These are phyloP conservation scores for Ophion ellenae DNA, from an alignment of 2,888 invertebrate species.

Conservation along the genomic window DNA sequence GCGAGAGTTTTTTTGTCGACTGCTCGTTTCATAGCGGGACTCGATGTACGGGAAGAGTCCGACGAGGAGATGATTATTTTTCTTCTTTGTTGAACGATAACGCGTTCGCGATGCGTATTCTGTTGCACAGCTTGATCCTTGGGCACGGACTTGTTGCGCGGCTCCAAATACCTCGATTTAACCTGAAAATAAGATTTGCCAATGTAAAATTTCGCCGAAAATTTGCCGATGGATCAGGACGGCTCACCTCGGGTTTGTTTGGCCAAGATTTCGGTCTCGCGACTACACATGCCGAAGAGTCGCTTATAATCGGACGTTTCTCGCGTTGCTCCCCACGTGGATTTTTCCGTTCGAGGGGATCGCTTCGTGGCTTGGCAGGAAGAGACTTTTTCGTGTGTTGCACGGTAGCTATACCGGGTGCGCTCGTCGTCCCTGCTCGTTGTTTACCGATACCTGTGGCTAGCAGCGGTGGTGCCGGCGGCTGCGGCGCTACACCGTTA, in stretches of 20 bases:
- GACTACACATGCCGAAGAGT: constrained; percentile 26
- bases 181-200: constrained; percentile 73
- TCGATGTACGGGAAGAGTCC: constrained; percentile 89
- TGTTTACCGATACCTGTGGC: not conserved
- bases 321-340: constrained; percentile 74
- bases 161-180: constrained; percentile 88
- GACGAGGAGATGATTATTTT: constrained; percentile 86
- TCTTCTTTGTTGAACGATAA: constrained; percentile 82
- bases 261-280: constrained; percentile 82
- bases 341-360: constrained; percentile 81
- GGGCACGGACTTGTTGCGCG: constrained; percentile 81
- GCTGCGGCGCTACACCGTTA: not conserved
- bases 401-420: constrained; percentile 55
- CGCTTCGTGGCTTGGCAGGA: constrained; percentile 80
- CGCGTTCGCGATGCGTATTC: constrained; percentile 75
- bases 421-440: constrained; percentile 64
- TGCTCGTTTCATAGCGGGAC: constrained; percentile 86
- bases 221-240: not conserved
- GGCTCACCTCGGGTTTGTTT: constrained; percentile 80
- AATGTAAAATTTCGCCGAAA: not conserved
- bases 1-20: constrained; percentile 76
- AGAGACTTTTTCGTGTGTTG: constrained; percentile 73
- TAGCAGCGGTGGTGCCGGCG: too few relatives aligned
- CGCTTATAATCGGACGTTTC: not conserved
- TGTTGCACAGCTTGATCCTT: constrained; percentile 72